Evolutionary conservation across 2,113 vertebrate species (phyloP).

Genomic region (human): GRCh38 chr1:104257001-104257500

Average conservation of each 20-base stretch:
- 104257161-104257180: background rate
- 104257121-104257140: background rate
- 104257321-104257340: background rate
- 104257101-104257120: background rate
- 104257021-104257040: background rate
- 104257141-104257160: background rate
- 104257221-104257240: background rate
- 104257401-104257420: background rate
- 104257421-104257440: background rate
- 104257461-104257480: background rate
- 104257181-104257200: background rate
- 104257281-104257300: rapidly evolving
- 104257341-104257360: background rate
- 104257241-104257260: background rate
- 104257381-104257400: background rate
- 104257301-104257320: background rate
- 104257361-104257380: background rate
- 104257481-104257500: background rate
- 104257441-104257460: background rate
- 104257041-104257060: background rate
- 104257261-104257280: background rate
- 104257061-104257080: background rate
- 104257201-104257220: background rate
- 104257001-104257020: background rate
- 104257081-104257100: background rate